A percentile compares a stretch with the other conserved stretches of the same genome.
Conservation (phyloP, 2,888 invertebrate species). For the Campoplex capitator region DNA sequence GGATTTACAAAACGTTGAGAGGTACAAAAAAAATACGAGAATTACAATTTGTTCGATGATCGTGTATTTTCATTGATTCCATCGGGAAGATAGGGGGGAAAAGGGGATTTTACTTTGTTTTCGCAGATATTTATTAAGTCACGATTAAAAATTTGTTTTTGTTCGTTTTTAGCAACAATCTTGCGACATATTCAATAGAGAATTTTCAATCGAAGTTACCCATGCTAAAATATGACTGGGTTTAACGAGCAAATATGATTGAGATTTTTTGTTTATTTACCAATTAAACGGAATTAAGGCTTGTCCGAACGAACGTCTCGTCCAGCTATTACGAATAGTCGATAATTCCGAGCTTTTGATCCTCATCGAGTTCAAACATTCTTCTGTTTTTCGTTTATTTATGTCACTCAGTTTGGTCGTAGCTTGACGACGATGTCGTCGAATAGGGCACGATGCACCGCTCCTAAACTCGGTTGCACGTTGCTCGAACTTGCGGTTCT, state of each 20-base stretch:
- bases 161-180: neutral
- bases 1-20: neutral
- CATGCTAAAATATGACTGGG: neutral
- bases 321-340: slow-evolving; percentile 9
- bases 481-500: slow-evolving; percentile 81
- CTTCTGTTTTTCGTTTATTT: neutral
- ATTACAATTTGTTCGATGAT: slow-evolving; percentile 12
- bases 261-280: slow-evolving; percentile 1
- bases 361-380: slow-evolving; percentile 11
- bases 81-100: slow-evolving; percentile 3
- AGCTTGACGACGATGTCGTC: slow-evolving; percentile 76
- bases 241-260: neutral
- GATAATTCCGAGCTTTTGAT: slow-evolving; percentile 2
- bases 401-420: slow-evolving; percentile 62
- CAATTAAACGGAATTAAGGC: slow-evolving; percentile 2
- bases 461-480: slow-evolving; percentile 82
- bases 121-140: neutral
- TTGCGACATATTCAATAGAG: neutral
- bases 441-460: slow-evolving; percentile 83
- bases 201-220: neutral
- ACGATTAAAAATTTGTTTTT: neutral
- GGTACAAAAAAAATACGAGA: slow-evolving; percentile 17
- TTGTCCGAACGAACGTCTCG: neutral
- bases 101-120: neutral
- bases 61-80: slow-evolving; percentile 30